A percentile compares a stretch with the other conserved stretches of the same genome.
Conservation (phyloP, 2,113 vertebrate genomes). For the Cnemophilus loriae region DNA sequence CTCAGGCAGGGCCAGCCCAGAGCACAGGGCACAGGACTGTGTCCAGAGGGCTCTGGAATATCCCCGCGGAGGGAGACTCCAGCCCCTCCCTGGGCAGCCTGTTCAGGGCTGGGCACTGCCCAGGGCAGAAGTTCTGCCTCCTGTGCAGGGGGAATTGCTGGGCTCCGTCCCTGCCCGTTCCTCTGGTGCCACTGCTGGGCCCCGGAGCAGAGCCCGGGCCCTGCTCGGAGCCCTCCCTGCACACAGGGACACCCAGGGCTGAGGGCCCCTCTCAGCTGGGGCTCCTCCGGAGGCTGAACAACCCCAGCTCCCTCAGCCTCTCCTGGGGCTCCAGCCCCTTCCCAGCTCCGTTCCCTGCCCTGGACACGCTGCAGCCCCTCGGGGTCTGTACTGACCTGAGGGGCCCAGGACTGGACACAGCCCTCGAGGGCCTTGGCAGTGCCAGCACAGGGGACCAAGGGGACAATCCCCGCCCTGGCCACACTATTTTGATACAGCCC, state of each 20-base stretch:
- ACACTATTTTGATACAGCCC: background rate
- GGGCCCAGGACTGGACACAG: background rate
- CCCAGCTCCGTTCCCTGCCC: background rate
- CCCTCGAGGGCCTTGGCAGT: background rate
- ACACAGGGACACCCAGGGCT: background rate
- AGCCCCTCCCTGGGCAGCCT: background rate
- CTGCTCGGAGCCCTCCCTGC: background rate
- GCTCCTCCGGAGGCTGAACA: background rate
- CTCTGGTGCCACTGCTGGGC: background rate
- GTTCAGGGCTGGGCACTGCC: background rate
- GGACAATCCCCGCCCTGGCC: background rate
- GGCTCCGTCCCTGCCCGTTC: background rate
- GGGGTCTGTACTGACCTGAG: no score
- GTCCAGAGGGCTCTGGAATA: background rate
- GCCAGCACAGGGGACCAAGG: background rate
- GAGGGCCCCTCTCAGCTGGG: background rate
- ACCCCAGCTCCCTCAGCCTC: background rate
- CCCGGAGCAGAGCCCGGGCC: background rate
- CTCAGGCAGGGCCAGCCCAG: background rate
- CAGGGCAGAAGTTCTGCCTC: background rate
- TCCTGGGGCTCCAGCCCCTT: background rate
- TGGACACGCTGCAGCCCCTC: background rate
- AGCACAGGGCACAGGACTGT: background rate
- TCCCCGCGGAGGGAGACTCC: background rate
- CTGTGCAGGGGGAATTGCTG: background rate